Evolutionary conservation across 2,113 vertebrate genomes (phyloP), one percentile per base, ranked within the genome.

Genomic region (Harpagus bidentatus): DNA sequence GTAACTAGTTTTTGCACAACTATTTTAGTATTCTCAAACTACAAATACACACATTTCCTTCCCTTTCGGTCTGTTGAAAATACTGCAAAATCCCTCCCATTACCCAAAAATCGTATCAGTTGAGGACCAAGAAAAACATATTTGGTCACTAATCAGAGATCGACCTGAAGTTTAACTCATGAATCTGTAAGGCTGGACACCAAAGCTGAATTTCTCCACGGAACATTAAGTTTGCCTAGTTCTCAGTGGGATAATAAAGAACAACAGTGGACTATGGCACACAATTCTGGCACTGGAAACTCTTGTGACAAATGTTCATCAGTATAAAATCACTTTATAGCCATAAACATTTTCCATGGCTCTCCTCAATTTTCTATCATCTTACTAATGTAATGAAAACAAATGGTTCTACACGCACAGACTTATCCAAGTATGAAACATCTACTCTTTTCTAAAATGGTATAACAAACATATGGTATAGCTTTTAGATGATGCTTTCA

Each of bases 401-500:
- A 94, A 96, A 87, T 38, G n/a, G 40, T 76, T 95, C 78, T 82
- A 45, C 52, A 50, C 0, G 6, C 31, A 92, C 10, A 52, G 53
- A 65, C n/a, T 73, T 95, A 70, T 43, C 77, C 58, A 78, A 92
- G 50, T 38, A 86, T 9, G 7, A 92, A 93, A 85, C 28, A 77
- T 66, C 62, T 58, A 85, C 48, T 82, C 42, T 95, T 50, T 89
- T 87, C 89, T 79, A 82, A 89, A 95, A 95, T 42, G n/a, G 48
- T 87, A 32, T 45, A 92, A 84, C 71, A 94, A 89, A 93, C 78
- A 95, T 85, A 96, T 56, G 50, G 86, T 76, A 65, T 1, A 80
- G 55, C 86, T 95, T 95, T 82, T 45, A 92, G 66, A 82, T 50
- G 43, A 93, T 73, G 79, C 89, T 94, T 95, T 94, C 91, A 91